These are phyloP conservation scores for Siniperca obscura DNA, from an alignment of 2,797 vertebrate genomes.

Conservation along the genomic window DNA sequence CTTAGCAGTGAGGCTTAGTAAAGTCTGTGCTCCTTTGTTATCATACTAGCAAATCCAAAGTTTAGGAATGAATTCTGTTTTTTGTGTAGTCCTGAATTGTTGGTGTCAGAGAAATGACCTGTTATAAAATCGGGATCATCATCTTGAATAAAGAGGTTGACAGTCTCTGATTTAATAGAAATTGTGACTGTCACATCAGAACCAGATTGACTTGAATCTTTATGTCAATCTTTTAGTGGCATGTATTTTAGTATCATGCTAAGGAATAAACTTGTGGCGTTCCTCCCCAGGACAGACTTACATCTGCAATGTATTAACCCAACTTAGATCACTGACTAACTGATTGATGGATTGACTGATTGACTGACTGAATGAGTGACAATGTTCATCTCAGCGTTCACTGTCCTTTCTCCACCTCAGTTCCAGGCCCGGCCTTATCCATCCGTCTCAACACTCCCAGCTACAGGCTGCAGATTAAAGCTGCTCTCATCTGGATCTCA, in stretches of 20 bases:
- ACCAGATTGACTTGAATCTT: conserved; percentile 18
- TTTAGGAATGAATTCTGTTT: background rate
- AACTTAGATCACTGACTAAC: conserved; percentile 18
- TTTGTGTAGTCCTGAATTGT: background rate
- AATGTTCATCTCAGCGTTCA: conserved; percentile 40
- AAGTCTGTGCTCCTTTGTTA: too few species aligned
- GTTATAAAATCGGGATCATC: background rate
- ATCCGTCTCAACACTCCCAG: conserved; percentile 63
- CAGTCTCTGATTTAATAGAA: background rate
- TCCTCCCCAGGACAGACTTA: background rate
- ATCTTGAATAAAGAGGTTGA: background rate
- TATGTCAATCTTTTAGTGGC: conserved; percentile 12
- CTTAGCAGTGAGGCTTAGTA: background rate
- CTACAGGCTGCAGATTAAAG: conserved; percentile 73
- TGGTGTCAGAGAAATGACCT: background rate
- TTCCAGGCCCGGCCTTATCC: conserved; percentile 41
- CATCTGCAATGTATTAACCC: conserved; percentile 61
- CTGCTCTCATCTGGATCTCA: conserved; percentile 79
- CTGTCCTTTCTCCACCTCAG: conserved; percentile 56
- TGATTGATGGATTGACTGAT: conserved; percentile 52
- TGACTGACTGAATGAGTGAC: conserved; percentile 56
- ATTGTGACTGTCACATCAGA: background rate
- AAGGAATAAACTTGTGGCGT: conserved; percentile 1
- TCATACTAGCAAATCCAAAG: background rate
- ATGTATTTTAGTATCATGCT: background rate